Evolutionary conservation across 2,797 vertebrate genomes (phyloP), one percentile per base, ranked within the genome.

Genomic region (Mallotus villosus): DNA sequence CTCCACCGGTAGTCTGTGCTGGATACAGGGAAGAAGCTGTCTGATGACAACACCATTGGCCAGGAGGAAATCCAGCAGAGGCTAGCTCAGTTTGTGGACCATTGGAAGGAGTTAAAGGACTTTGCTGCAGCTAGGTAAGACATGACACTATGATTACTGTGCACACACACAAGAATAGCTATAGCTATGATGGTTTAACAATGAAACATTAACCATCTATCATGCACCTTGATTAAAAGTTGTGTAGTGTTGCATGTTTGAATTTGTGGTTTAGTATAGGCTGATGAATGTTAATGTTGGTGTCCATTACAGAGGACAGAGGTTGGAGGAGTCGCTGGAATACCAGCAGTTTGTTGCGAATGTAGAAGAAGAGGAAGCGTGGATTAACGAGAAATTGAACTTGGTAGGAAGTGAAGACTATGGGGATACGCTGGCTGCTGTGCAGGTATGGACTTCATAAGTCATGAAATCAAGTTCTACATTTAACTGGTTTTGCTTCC

Each of bases 271-370:
- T 29, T 12, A 65, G 25, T 21, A 37, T 25, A 11, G 12, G 41
- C 41, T 14, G 19, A 11, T 9, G 32, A 21, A 24, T 27, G 57
- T 80, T 24, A 62, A 14, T 27, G 19, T 55, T 55, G 51, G 4
- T 55, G 51, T 55, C 16, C 17, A 14, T 51, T n/a, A 0, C 70
- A 99, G 98, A 46, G 98, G 98, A 32, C 95, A 97, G 89, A 95
- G 97, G 70, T 91, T 99, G 46, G 98, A 99, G 81, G 97, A 99
- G 81, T 99, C 97, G 24, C 89, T 99, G 86, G 98, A 99, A 64
- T 99, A 99, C 84, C 98, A 99, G 91, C 98, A 99, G 82, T 99
- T 99, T 82, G 98, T 99, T 74, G 97, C 98, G 2, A 99, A 99
- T 0, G 97, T 99, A 77, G 98, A 99, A 71, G 98, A 99, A 73